These are phyloP conservation scores for Oryctolagus cuniculus DNA, from an alignment of 2,113 vertebrate species.

Conservation along the genomic window mOryCun1.1 NC_091435.1:85445501-85446000, in stretches of 20 bases:
- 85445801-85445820: not conserved
- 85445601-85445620: accelerated
- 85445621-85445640: not conserved
- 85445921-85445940: too few relatives aligned
- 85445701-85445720: not conserved
- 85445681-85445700: conserved; percentile 8
- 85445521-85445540: not conserved
- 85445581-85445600: not conserved
- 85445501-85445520: not conserved
- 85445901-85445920: too few relatives aligned
- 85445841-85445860: not conserved
- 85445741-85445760: not conserved
- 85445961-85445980: too few relatives aligned
- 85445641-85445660: not conserved
- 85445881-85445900: not conserved
- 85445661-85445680: not conserved
- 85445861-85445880: not conserved
- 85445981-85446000: too few relatives aligned
- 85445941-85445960: too few relatives aligned
- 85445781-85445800: not conserved
- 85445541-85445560: not conserved
- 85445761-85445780: not conserved
- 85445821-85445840: not conserved
- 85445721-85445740: not conserved
- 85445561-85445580: not conserved